phyloP scores from a whole-genome alignment of 2,797 vertebrate genomes.

The Bryconaethiops microstoma region DNA sequence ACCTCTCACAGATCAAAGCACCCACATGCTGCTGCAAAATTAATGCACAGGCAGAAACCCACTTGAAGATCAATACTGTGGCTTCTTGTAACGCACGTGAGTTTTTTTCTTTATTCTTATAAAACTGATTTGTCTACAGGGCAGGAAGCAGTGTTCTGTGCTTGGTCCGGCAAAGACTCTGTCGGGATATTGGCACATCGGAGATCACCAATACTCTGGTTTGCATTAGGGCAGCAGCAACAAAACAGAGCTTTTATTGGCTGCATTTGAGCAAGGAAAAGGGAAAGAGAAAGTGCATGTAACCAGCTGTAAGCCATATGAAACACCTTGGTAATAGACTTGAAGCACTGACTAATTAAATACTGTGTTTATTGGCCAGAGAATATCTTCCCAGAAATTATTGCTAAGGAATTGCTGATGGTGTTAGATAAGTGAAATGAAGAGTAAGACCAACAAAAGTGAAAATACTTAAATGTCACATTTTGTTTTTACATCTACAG shows the following conservation, averaged over 20 bases:
- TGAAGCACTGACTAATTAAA: slow-evolving; percentile 72
- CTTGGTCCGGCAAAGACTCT: slow-evolving; percentile 56
- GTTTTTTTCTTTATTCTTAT: slow-evolving; percentile 28
- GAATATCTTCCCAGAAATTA: slow-evolving; percentile 66
- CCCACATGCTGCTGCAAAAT: slow-evolving; percentile 66
- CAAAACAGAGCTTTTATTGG: slow-evolving; percentile 67
- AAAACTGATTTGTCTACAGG: slow-evolving; percentile 42
- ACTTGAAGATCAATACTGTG: slow-evolving; percentile 45
- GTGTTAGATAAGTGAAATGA: slow-evolving; percentile 23
- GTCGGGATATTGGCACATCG: slow-evolving; percentile 54
- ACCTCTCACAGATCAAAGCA: slow-evolving; percentile 71
- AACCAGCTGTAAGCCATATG: slow-evolving; percentile 76
- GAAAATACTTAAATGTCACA: no score
- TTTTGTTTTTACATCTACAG: background rate
- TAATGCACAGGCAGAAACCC: slow-evolving; percentile 46
- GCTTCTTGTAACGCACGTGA: slow-evolving; percentile 39
- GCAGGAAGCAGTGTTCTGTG: slow-evolving; percentile 60
- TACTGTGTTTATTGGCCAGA: slow-evolving; percentile 70
- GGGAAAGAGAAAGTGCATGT: slow-evolving; percentile 49
- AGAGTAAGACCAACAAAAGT: slow-evolving; percentile 12
- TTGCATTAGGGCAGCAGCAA: slow-evolving; percentile 80
- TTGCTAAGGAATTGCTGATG: slow-evolving; percentile 51
- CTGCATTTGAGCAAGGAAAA: slow-evolving; percentile 65
- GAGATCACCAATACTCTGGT: slow-evolving; percentile 77
- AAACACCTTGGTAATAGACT: slow-evolving; percentile 71